Evolutionary conservation across 1,140 invertebrate genomes (phyloP), one percentile per base, ranked within the genome.

Genomic region (Drosophila athabasca): DNA sequence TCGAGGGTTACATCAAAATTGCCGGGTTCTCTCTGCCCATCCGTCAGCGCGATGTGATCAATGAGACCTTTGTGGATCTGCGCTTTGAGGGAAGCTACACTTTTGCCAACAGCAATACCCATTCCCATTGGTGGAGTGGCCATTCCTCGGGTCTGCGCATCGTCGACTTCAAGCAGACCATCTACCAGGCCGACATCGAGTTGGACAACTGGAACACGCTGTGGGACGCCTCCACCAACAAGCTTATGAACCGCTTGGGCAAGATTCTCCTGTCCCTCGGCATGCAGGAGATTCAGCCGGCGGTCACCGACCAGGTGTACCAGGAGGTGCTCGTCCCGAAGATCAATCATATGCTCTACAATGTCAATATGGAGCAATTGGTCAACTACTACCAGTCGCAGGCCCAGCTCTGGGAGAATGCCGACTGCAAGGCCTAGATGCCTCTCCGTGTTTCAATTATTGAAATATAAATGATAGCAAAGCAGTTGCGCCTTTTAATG

Each of bases 181-280:
- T 90, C 35, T 90, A 71, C 17, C 9, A 90, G 57, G 78, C 62
- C 1, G 73, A 74, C 15, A 51, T 73, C 0, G 48, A 48, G 6
- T 31, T 69, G 2, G 67, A 90, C 39, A 90, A 82, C 66, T 85
- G 87, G 87, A 84, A 90, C 50, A 49, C 61, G 1, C 35, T 89
- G 31, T 74, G 60, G 84, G 60, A 66, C 48, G 76, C 82, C 51
- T 60, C 87, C 0, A 39, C 39, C 48, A 90, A 90, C 67, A 71
- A 82, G 17, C 79, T 82, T 15, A 49, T 31, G 19, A 85, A 90
- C 35, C 17, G 46, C 1, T 57, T 8, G 6, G 50, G 44, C 1
- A 44, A 66, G 50, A 39, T 71, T 6, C 11, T 62, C 0, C 2
- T 53, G 2, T 48, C 61, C 0, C 49, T 82, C 1, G 41, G 54